Percentiles rank a stretch among this genome's conserved stretches.
phyloP scores from a whole-genome alignment of 1,140 invertebrate genomes.

The Meloidogyne floridensis region DNA sequence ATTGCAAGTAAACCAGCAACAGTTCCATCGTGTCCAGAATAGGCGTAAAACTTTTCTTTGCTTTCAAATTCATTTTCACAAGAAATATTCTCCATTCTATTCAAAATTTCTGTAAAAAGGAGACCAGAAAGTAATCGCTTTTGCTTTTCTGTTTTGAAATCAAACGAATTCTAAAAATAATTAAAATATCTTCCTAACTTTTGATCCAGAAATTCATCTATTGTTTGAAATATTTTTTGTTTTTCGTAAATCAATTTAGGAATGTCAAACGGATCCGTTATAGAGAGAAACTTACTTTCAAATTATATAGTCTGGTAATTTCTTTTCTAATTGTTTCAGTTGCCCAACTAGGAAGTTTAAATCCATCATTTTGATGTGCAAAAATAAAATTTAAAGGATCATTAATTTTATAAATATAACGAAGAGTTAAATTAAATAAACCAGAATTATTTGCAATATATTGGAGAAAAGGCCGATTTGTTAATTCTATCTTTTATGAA shows the following conservation, averaged over 20 bases:
- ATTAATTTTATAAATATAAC: slow-evolving; percentile 16
- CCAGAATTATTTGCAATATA: neutral
- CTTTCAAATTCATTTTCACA: neutral
- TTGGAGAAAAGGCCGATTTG: neutral
- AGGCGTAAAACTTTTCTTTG: slow-evolving; percentile 15
- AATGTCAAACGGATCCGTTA: too few relatives aligned
- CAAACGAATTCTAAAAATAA: neutral
- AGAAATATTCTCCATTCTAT: slow-evolving; percentile 14
- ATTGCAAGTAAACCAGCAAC: slow-evolving; percentile 14
- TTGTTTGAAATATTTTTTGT: too few relatives aligned
- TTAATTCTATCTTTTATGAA: neutral
- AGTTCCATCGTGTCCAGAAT: slow-evolving; percentile 26
- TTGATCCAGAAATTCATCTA: too few relatives aligned
- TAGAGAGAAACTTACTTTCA: neutral
- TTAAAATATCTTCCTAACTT: too few relatives aligned
- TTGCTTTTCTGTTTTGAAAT: slow-evolving; percentile 3
- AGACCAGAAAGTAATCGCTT: slow-evolving; percentile 4
- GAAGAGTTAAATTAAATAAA: slow-evolving; percentile 6
- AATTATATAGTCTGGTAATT: slow-evolving; percentile 14
- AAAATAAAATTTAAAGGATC: slow-evolving; percentile 17
- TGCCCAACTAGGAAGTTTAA: slow-evolving; percentile 16
- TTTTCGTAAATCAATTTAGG: too few relatives aligned
- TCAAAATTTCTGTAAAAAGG: slow-evolving; percentile 20
- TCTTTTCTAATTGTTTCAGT: slow-evolving; percentile 22
- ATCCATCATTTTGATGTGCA: slow-evolving; percentile 25